Evolutionary conservation across 2,797 vertebrate species (phyloP), one percentile per base, ranked within the genome.

Genomic region (Vultur gryphus): DNA sequence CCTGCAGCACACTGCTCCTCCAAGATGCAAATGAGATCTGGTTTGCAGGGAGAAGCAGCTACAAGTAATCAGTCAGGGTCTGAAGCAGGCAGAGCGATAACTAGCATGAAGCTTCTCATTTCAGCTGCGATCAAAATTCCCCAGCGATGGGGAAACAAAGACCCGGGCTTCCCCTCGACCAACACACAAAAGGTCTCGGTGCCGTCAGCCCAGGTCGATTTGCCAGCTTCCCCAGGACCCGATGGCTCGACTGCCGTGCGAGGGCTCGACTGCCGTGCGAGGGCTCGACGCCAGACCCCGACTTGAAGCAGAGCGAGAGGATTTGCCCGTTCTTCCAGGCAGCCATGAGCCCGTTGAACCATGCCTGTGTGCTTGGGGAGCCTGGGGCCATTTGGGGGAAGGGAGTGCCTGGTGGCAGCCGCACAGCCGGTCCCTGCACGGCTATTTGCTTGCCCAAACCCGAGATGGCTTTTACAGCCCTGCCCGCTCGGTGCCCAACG

Each of bases 231-330:
- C 59, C 49, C n/a, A 2, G 26, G 46, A 49, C 21, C 29, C 15
- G 0, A 2, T 0, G 2, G 29, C 33, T 41, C 10, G 1, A 7
- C 29, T 8, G 16, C 33, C 33, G 33, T 3, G 2, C 0, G 2
- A 28, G 33, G 24, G 39, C 11, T 21, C 1, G 2, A 19, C 29
- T 8, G 16, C 33, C 33, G 31, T 3, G 2, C 0, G 2, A 28
- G 33, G 24, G 39, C 11, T 21, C 1, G 2, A 19, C 9, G 7
- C 64, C 43, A 65, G 41, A 35, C 14, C 29, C 33, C 2, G 25
- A 44, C n/a, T 31, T 57, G 26, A 13, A 33, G 66, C 69, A 41
- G 21, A 28, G 14, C 0, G 3, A 58, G 61, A 59, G n/a, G 18
- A 44, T 46, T 14, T 55, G 66, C 21, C 28, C 3, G 1, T 28